These are phyloP conservation scores for Matsumyia berberina DNA, from an alignment of 2,888 invertebrate species.

Conservation along the genomic window DNA sequence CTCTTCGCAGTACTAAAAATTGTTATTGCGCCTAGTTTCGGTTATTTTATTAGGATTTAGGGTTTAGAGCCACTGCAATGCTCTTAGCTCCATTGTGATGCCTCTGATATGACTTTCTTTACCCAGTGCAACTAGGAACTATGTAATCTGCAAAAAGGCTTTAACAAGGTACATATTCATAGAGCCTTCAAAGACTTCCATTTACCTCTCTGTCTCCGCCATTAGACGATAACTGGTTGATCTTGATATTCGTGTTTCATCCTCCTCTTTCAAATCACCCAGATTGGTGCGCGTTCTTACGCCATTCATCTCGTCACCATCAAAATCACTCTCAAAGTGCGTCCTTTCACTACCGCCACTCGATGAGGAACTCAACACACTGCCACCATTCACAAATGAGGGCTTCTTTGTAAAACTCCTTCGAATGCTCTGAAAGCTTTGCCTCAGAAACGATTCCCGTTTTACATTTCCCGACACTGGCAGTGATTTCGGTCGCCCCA, in stretches of 20 bases:
- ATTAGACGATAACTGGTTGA: slow-evolving; percentile 38
- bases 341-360: slow-evolving; percentile 65
- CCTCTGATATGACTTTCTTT: too few relatives aligned
- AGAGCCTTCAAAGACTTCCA: background rate
- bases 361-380: slow-evolving; percentile 68
- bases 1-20: too few relatives aligned
- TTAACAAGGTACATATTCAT: too few relatives aligned
- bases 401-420: slow-evolving; percentile 80
- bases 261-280: slow-evolving; percentile 69
- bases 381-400: slow-evolving; percentile 51
- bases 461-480: slow-evolving; percentile 76
- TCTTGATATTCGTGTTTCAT: slow-evolving; percentile 50
- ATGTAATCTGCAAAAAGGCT: too few relatives aligned
- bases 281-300: slow-evolving; percentile 48
- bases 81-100: too few relatives aligned
- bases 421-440: slow-evolving; percentile 81
- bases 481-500: slow-evolving; percentile 51
- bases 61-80: too few relatives aligned
- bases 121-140: too few relatives aligned
- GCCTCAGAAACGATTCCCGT: slow-evolving; percentile 81
- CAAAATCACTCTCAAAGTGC: slow-evolving; percentile 65
- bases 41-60: too few relatives aligned
- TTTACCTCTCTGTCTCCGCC: slow-evolving; percentile 54
- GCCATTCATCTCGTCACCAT: slow-evolving; percentile 56
- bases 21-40: too few relatives aligned